A percentile compares a stretch with the other conserved stretches of the same genome.
phyloP scores from a whole-genome alignment of 2,113 vertebrate genomes.

The Chaenogobius annularis region DNA sequence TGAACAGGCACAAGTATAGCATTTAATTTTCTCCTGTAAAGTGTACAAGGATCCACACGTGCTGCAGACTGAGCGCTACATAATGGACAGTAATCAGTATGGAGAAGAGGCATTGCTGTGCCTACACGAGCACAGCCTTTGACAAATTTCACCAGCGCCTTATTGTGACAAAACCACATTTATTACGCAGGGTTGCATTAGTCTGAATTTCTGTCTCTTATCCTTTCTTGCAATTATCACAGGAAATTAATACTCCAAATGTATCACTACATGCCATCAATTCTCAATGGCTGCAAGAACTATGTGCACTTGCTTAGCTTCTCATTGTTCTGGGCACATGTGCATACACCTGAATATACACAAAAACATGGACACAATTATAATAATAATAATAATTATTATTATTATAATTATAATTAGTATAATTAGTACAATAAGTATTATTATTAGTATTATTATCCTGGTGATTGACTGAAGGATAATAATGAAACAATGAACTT shows the following conservation, averaged over 20 bases:
- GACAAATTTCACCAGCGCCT: slow-evolving; percentile 6
- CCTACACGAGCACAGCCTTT: not conserved
- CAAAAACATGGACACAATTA: not conserved
- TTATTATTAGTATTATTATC: not conserved
- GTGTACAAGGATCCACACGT: not conserved
- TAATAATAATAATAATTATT: too few relatives aligned
- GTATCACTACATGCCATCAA: slow-evolving; percentile 67
- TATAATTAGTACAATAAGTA: too few relatives aligned
- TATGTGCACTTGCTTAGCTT: slow-evolving; percentile 33
- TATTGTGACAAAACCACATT: slow-evolving; percentile 45
- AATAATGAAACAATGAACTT: not conserved
- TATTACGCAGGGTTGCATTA: slow-evolving; percentile 20
- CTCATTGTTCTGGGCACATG: slow-evolving; percentile 31
- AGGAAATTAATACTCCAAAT: slow-evolving; percentile 70
- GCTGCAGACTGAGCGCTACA: not conserved
- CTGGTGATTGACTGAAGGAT: not conserved
- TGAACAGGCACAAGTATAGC: slow-evolving; percentile 14
- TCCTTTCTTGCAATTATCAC: slow-evolving; percentile 50
- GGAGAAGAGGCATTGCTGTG: slow-evolving; percentile 10
- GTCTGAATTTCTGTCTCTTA: slow-evolving; percentile 14
- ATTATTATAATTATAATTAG: too few relatives aligned
- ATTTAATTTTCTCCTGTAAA: slow-evolving; percentile 23
- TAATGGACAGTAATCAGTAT: slow-evolving; percentile 20
- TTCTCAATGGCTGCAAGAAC: slow-evolving; percentile 57
- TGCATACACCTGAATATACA: slow-evolving; percentile 9